Percentiles rank a stretch among this genome's conserved stretches.
Conservation (phyloP, 2,888 invertebrate species). For the Falcaria lacertinaria region DNA sequence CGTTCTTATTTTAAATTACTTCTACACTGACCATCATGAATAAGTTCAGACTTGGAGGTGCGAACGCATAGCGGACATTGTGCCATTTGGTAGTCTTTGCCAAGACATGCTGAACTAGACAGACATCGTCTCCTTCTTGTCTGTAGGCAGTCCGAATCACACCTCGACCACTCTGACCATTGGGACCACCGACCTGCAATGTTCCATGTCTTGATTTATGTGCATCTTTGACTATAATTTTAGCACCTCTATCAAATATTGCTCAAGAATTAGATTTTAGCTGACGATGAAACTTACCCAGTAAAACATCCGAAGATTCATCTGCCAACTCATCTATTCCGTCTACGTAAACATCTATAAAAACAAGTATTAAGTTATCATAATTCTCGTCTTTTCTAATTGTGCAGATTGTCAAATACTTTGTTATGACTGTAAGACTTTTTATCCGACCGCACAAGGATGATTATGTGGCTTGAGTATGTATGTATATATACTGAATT, state of each 20-base stretch:
- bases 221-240: neutral
- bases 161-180: conserved; percentile 95
- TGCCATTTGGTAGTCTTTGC: conserved; percentile 61
- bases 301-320: conserved; percentile 60
- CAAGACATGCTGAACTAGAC: conserved; percentile 53
- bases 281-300: conserved; percentile 46
- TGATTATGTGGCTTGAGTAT: too few species aligned
- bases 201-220: neutral
- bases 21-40: conserved; percentile 48
- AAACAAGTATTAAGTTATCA: too few species aligned
- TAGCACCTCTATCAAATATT: neutral
- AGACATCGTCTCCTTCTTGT: conserved; percentile 88
- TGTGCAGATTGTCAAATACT: too few species aligned
- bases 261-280: neutral
- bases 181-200: conserved; percentile 86
- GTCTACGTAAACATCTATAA: conserved; percentile 61
- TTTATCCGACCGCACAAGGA: too few species aligned
- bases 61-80: conserved; percentile 68
- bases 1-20: neutral
- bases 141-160: conserved; percentile 93
- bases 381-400: too few species aligned
- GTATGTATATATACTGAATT: too few species aligned
- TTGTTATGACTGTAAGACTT: too few species aligned
- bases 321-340: conserved; percentile 64
- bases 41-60: conserved; percentile 61